A percentile compares a stretch with the other conserved stretches of the same genome.
phyloP scores from a whole-genome alignment of 2,888 invertebrate genomes.

The Mayetiola destructor region DNA sequence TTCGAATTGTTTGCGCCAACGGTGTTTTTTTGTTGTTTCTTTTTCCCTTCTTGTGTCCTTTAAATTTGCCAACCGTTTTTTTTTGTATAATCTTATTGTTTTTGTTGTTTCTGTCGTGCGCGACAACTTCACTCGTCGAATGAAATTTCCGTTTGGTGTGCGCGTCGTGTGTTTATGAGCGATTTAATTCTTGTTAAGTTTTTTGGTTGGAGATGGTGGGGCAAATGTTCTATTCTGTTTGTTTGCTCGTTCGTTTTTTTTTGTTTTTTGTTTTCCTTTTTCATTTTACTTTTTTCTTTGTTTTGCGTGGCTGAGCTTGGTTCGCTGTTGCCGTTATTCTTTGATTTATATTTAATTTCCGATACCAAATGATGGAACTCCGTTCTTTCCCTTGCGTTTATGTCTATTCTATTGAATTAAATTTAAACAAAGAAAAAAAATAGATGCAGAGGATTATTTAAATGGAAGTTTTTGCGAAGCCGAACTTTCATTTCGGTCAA shows the following conservation, averaged over 20 bases:
- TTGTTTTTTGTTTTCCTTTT: no score
- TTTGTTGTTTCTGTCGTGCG: background rate
- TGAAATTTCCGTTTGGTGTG: background rate
- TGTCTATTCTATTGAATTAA: background rate
- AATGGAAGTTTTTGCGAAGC: no score
- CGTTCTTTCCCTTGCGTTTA: no score
- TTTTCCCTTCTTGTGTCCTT: background rate
- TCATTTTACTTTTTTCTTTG: no score
- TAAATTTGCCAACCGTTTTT: background rate
- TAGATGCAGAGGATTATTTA: background rate
- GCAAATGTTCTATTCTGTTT: no score
- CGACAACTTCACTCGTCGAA: background rate
- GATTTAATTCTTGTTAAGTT: no score
- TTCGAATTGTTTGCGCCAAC: background rate
- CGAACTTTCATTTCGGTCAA: no score
- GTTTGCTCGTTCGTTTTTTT: no score
- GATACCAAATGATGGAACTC: background rate
- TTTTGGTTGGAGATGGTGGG: background rate
- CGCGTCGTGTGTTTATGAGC: no score
- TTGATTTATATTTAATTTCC: conserved; percentile 12
- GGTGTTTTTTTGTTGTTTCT: background rate
- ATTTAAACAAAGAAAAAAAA: background rate
- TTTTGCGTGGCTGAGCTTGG: no score
- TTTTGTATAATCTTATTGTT: background rate
- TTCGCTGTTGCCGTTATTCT: background rate